These are phyloP conservation scores for Tretioscincus oriximinensis DNA, from an alignment of 2,113 vertebrate species.

Conservation along the genomic window DNA sequence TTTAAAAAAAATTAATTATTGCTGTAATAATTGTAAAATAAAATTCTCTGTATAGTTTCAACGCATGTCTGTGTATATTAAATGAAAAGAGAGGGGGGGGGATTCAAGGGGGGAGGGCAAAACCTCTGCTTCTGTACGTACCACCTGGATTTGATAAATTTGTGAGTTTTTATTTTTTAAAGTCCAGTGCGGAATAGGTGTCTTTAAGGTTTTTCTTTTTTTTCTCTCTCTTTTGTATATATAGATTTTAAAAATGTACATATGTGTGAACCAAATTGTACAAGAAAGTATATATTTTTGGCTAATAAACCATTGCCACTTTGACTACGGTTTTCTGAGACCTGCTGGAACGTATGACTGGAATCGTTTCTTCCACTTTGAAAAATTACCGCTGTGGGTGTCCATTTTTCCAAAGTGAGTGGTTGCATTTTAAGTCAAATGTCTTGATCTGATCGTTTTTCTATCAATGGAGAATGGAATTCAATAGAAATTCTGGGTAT, in stretches of 20 bases:
- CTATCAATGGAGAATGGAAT: too few relatives aligned
- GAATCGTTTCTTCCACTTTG: background rate
- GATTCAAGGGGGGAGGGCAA: background rate
- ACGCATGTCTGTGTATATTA: conserved; percentile 96
- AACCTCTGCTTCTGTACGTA: conserved; percentile 82
- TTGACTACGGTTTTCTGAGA: conserved; percentile 71
- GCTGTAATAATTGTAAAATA: conserved; percentile 84
- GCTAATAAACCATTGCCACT: conserved; percentile 99
- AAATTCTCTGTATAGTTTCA: conserved; percentile 88
- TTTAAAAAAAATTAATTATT: conserved; percentile 60
- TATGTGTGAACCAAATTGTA: conserved; percentile 99
- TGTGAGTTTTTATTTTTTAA: conserved; percentile 79
- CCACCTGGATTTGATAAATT: conserved; percentile 84
- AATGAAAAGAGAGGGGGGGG: conserved; percentile 58
- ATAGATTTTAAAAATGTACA: conserved; percentile 96
- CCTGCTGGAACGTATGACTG: background rate
- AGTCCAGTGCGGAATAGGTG: conserved; percentile 88
- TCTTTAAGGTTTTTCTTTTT: conserved; percentile 76
- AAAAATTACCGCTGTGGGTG: background rate
- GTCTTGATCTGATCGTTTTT: background rate
- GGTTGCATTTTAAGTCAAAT: background rate
- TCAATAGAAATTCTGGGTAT: background rate
- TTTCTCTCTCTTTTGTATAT: conserved; percentile 92
- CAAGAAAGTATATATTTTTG: conserved; percentile 99
- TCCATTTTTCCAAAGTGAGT: background rate